Percentiles rank a stretch among this genome's conserved stretches.
phyloP scores from a whole-genome alignment of 2,888 invertebrate species.

The Aquatica leii region DNA sequence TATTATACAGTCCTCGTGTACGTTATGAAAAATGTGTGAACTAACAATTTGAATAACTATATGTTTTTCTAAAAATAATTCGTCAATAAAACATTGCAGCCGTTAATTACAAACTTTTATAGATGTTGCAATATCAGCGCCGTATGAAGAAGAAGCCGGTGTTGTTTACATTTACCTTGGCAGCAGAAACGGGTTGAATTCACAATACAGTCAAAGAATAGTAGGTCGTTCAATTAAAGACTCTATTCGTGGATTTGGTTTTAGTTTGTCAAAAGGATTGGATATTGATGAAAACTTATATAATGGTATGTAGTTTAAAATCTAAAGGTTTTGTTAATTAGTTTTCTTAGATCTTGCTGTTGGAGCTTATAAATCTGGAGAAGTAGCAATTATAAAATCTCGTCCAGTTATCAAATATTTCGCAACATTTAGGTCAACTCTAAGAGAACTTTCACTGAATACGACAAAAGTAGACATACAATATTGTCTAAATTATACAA shows the following conservation, averaged over 20 bases:
- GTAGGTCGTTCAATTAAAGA: slow-evolving; percentile 57
- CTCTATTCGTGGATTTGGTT: slow-evolving; percentile 64
- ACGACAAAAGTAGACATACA: slow-evolving; percentile 16
- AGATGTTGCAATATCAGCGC: slow-evolving; percentile 74
- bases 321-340: neutral
- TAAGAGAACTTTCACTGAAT: slow-evolving; percentile 18
- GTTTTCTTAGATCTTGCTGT: slow-evolving; percentile 63
- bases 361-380: slow-evolving; percentile 66
- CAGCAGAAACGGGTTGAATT: slow-evolving; percentile 59
- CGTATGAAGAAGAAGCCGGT: slow-evolving; percentile 70
- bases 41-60: too few relatives aligned
- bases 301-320: slow-evolving; percentile 61
- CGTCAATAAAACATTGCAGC: too few relatives aligned
- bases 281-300: slow-evolving; percentile 70
- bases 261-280: slow-evolving; percentile 66
- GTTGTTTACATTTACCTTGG: slow-evolving; percentile 72
- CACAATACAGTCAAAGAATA: slow-evolving; percentile 62
- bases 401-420: slow-evolving; percentile 50
- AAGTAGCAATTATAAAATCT: slow-evolving; percentile 64
- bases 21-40: too few relatives aligned
- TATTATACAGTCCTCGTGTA: too few relatives aligned
- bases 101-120: too few relatives aligned
- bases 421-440: neutral
- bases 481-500: slow-evolving; percentile 25
- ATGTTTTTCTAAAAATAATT: too few relatives aligned